Percentiles rank a stretch among this genome's conserved stretches.
Conservation (phyloP, 92 coral and sea anemone species). For the Umimayanthus kanabou region DNA sequence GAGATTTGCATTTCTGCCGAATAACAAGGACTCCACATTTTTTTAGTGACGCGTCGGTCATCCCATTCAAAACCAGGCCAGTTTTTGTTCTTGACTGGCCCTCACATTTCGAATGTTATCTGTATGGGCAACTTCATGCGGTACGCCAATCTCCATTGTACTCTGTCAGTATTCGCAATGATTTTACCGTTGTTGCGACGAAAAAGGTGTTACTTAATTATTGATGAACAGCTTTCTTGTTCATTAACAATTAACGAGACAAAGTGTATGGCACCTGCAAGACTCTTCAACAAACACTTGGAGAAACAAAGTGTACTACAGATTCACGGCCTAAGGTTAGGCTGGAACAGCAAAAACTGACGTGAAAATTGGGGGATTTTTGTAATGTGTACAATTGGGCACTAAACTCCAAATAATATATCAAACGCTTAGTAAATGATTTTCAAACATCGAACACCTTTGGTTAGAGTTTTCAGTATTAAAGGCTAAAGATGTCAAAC, state of each 20-base stretch:
- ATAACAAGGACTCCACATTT: constrained; percentile 23
- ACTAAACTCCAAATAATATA: not conserved
- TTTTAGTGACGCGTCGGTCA: constrained; percentile 14
- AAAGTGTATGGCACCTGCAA: constrained; percentile 30
- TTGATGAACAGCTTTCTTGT: constrained; percentile 3
- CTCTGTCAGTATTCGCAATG: not conserved
- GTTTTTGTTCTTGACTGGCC: not conserved
- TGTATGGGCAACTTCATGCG: not conserved
- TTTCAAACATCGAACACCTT: not conserved
- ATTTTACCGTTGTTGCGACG: not conserved
- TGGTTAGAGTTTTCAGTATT: not conserved
- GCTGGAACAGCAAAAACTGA: not conserved
- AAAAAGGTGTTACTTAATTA: constrained; percentile 12
- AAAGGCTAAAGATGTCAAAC: too few species aligned
- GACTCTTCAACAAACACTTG: not conserved
- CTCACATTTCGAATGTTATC: not conserved
- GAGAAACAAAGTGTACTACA: not conserved
- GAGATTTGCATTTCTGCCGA: constrained; percentile 33
- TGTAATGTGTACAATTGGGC: constrained; percentile 16
- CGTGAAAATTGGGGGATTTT: not conserved
- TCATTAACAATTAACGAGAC: constrained; percentile 16
- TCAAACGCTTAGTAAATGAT: too few species aligned
- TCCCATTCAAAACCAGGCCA: constrained; percentile 15
- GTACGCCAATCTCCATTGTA: not conserved
- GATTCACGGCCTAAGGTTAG: not conserved